These are phyloP conservation scores for Melanotaenia duboulayi DNA, from an alignment of 2,113 vertebrate species.

Conservation along the genomic window DNA sequence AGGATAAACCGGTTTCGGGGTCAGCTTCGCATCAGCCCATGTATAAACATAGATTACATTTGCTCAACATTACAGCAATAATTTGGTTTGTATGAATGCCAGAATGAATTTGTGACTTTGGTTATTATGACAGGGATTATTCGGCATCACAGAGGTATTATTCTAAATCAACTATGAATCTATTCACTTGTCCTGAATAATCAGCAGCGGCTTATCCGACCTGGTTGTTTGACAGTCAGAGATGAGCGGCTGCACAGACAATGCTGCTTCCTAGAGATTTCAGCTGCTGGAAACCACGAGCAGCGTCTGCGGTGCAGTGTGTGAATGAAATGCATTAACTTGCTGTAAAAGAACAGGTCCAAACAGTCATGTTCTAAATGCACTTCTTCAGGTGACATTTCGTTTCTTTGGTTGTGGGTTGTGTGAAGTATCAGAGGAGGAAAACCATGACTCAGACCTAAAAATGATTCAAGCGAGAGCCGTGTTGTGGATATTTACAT, in stretches of 20 bases:
- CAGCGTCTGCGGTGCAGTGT: background rate
- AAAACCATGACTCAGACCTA: too few species aligned
- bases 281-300: slow-evolving; percentile 2
- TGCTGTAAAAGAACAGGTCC: background rate
- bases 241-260: slow-evolving; percentile 18
- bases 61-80: background rate
- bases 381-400: background rate
- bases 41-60: background rate
- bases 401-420: too few species aligned
- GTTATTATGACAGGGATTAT: slow-evolving; percentile 33
- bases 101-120: slow-evolving; percentile 5
- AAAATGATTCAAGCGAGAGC: too few species aligned
- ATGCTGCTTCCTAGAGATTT: slow-evolving; percentile 16
- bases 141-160: slow-evolving; percentile 27
- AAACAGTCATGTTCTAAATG: background rate
- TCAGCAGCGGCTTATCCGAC: slow-evolving; percentile 39
- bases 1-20: background rate
- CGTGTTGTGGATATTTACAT: too few species aligned
- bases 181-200: slow-evolving; percentile 34
- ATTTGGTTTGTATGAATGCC: background rate
- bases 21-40: background rate
- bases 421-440: too few species aligned
- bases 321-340: background rate
- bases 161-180: slow-evolving; percentile 43
- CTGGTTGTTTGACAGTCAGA: slow-evolving; percentile 15